These are phyloP conservation scores for Melinaea menophilus DNA, from an alignment of 2,888 invertebrate genomes.

Conservation along the genomic window DNA sequence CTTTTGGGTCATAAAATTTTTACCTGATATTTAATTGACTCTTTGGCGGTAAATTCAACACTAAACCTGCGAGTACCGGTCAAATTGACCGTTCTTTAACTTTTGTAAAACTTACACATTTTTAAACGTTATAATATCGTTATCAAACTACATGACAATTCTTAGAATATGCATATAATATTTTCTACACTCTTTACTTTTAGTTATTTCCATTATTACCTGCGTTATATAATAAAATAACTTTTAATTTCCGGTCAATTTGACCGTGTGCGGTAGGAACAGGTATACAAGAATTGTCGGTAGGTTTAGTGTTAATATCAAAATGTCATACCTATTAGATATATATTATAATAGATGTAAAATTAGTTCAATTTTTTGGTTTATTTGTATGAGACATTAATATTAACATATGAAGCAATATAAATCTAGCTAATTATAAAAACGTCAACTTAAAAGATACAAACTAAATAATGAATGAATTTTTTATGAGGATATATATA, in stretches of 20 bases:
- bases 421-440: conserved; percentile 3
- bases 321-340: conserved; percentile 27
- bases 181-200: no score
- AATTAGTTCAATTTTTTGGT: conserved; percentile 3
- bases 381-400: conserved; percentile 1
- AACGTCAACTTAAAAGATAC: not conserved
- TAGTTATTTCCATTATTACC: no score
- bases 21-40: conserved; percentile 27
- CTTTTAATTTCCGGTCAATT: no score
- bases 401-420: conserved; percentile 4
- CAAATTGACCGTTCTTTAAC: no score
- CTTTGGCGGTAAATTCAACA: conserved; percentile 24
- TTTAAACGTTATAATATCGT: no score
- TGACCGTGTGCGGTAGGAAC: no score
- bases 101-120: no score
- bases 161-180: no score
- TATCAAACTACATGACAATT: no score
- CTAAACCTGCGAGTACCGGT: no score
- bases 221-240: no score
- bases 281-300: no score
- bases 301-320: conserved; percentile 10
- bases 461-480: not conserved
- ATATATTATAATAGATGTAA: conserved; percentile 14
- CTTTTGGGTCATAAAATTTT: conserved; percentile 19
- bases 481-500: not conserved